Evolutionary conservation across 2,888 invertebrate genomes (phyloP).

Genomic region (Oxyscelio sp.): DNA sequence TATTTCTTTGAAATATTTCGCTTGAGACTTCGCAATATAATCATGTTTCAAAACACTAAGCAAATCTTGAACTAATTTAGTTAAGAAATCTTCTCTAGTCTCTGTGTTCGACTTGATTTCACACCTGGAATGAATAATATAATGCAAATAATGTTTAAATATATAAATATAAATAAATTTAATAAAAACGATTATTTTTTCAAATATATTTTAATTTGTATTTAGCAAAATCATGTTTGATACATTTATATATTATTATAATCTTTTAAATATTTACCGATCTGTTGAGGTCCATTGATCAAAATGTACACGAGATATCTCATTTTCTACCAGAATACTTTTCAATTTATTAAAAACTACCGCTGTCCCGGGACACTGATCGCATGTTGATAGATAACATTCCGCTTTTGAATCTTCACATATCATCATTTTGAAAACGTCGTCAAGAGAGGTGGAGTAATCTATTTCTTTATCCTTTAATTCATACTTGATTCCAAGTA

Average conservation of each 20-base stretch:
- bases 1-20: slow-evolving; percentile 7
- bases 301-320: slow-evolving; percentile 19
- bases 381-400: slow-evolving; percentile 43
- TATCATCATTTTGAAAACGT: slow-evolving; percentile 29
- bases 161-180: neutral
- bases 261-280: slow-evolving; percentile 18
- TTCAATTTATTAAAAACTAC: slow-evolving; percentile 34
- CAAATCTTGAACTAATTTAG: slow-evolving; percentile 14
- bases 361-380: slow-evolving; percentile 34
- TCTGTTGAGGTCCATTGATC: slow-evolving; percentile 39
- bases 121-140: slow-evolving; percentile 2
- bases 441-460: neutral
- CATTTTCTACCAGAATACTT: neutral
- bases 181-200: neutral
- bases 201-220: neutral
- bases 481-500: slow-evolving; percentile 16
- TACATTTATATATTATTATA: neutral
- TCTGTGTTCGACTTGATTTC: neutral
- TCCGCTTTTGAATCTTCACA: slow-evolving; percentile 33
- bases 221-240: neutral
- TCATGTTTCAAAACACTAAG: slow-evolving; percentile 4
- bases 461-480: slow-evolving; percentile 1
- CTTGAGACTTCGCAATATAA: slow-evolving; percentile 19
- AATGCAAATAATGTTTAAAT: too few relatives aligned
- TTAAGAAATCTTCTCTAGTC: neutral